phyloP scores from a whole-genome alignment of 1,140 invertebrate genomes.

The Ceratosolen fusciceps region DNA sequence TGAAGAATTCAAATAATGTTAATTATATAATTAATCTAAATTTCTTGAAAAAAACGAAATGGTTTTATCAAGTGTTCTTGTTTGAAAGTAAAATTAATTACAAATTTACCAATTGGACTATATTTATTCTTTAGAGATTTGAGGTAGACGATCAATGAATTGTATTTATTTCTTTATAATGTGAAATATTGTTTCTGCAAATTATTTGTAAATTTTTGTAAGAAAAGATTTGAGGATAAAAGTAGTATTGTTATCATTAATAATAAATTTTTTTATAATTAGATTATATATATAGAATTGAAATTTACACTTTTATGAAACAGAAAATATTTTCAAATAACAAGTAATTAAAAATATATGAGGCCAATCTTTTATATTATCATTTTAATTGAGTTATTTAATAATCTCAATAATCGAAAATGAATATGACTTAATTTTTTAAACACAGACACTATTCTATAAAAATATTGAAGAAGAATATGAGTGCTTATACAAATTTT shows the following conservation, averaged over 20 bases:
- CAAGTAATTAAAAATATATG: background rate
- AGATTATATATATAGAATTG: background rate
- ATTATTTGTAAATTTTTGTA: conserved; percentile 9
- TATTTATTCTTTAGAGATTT: conserved; percentile 15
- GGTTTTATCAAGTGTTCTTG: conserved; percentile 29
- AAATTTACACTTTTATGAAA: background rate
- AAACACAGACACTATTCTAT: background rate
- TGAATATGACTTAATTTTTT: background rate
- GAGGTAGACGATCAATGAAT: background rate
- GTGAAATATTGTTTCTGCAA: background rate
- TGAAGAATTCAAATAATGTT: background rate
- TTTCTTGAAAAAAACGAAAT: background rate
- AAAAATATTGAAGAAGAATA: background rate
- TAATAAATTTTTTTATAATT: conserved; percentile 1
- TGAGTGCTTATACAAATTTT: too few species aligned
- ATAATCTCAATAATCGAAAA: background rate
- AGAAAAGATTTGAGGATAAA: background rate
- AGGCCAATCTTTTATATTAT: background rate
- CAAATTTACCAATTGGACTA: conserved; percentile 7
- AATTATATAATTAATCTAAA: background rate
- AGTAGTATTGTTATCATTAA: background rate
- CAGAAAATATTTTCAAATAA: background rate
- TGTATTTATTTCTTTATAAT: conserved; percentile 19
- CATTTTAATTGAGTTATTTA: background rate
- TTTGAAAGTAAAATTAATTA: conserved; percentile 14